Base-by-base conservation (phyloP, 1,140 invertebrate genomes). In the Drosophila dunni region DNA sequence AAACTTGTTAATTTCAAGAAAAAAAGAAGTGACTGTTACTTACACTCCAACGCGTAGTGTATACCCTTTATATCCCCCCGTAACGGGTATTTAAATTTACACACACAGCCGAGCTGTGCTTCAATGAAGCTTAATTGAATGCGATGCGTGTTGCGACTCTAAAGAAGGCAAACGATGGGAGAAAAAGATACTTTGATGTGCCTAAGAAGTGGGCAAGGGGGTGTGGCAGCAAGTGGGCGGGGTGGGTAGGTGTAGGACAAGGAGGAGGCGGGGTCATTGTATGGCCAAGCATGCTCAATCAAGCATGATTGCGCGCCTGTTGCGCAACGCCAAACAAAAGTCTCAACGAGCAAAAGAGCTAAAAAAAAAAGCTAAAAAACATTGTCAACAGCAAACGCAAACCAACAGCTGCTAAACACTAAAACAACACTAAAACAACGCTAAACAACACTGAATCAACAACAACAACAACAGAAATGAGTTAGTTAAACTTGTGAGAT, bases 41-140 rank as follows among this genome's bases (percentile, higher is more conserved):
- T 20, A 1, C 17, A 20, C 17, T 20, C 2, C 17, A 1, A 20
- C 17, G 2, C 17, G 17, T 20, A 20, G 17, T 20, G 6, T 29
- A 29, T 29, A 29, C 24, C 24, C 24, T 29, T 29, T 6, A 29
- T 0, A 29, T 4, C 1, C 24, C 3, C 24, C 0, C 0, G 24
- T 29, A 29, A 29, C 24, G 24, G 24, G 24, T 29, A 29, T 29
- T 29, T 5, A 29, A 29, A 29, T 29, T 29, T 29, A 46, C 44
- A 34, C 45, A 50, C 58, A 50, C 58, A 10, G 46, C 38, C 24
- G 20, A 70, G 60, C 68, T 64, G n/a, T 58, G 74, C 77, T 89
- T 72, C 74, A 89, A 89, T 89, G 77, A 83, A 79, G 78, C 69
- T 81, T 76, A 89, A 89, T 89, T 89, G 85, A 89, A 58, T 75